These are phyloP conservation scores for Caenorhabditis afra DNA, from an alignment of 2,888 invertebrate species.

Conservation along the genomic window DNA sequence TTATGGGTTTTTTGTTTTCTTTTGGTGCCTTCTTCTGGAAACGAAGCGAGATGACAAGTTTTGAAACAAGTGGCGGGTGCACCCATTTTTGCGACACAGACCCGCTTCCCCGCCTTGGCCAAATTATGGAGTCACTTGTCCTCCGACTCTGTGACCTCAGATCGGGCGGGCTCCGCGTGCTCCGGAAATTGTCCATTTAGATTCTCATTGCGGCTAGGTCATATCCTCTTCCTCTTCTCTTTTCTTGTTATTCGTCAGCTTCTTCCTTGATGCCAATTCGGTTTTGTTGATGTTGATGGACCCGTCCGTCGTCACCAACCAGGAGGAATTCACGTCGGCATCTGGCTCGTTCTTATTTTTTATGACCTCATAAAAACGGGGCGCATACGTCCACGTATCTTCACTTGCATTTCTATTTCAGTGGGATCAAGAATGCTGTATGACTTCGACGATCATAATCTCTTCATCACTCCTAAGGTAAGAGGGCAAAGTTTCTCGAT, in stretches of 20 bases:
- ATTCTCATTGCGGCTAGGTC: conserved; percentile 26
- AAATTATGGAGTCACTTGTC: conserved; percentile 16
- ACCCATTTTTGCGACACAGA: too few relatives aligned
- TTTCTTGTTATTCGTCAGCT: conserved; percentile 35
- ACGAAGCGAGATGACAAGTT: neutral
- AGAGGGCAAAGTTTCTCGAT: neutral
- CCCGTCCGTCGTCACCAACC: neutral
- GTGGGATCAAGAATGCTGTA: conserved; percentile 49
- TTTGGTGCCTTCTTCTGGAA: neutral
- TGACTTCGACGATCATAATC: conserved; percentile 75
- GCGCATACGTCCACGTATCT: too few relatives aligned
- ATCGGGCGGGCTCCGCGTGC: neutral
- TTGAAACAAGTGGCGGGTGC: too few relatives aligned
- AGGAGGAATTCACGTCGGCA: conserved; percentile 10
- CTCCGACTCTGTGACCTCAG: neutral
- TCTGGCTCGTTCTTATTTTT: conserved; percentile 36
- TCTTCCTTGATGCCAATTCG: conserved; percentile 21
- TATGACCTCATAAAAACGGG: too few relatives aligned
- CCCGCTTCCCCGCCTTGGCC: neutral
- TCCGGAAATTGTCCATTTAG: conserved; percentile 54
- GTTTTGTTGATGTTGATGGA: conserved; percentile 47
- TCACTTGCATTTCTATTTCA: neutral
- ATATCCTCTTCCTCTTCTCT: conserved; percentile 9
- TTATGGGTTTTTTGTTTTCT: conserved; percentile 1
- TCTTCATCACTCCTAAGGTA: conserved; percentile 74